phyloP scores from a whole-genome alignment of 2,113 vertebrate species.

The Vicugna pacos region DNA sequence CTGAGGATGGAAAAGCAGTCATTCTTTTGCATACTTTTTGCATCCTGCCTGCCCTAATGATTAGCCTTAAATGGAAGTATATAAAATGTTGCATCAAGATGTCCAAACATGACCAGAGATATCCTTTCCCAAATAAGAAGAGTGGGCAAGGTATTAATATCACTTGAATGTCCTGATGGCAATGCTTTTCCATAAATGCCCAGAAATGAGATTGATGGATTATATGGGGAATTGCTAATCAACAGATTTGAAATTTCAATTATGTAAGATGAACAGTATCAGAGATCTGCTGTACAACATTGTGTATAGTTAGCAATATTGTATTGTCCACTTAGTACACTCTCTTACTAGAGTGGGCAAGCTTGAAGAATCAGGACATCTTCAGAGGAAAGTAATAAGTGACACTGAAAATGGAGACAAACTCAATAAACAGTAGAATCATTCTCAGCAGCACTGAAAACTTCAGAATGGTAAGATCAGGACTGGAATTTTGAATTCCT shows the following conservation, averaged over 20 bases:
- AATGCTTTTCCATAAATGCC: not conserved
- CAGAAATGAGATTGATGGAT: not conserved
- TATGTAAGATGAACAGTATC: not conserved
- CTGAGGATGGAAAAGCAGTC: not conserved
- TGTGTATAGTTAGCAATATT: not conserved
- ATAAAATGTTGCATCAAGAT: not conserved
- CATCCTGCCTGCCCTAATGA: not conserved
- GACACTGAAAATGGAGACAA: not conserved
- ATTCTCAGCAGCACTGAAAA: not conserved
- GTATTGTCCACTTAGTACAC: not conserved
- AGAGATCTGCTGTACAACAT: not conserved
- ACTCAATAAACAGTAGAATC: not conserved
- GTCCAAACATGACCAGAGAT: not conserved
- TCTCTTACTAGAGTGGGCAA: not conserved
- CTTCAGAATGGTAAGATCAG: rapidly evolving
- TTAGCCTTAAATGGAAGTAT: not conserved
- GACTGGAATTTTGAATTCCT: not conserved
- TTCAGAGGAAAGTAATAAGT: not conserved
- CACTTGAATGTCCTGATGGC: not conserved
- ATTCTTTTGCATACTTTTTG: not conserved
- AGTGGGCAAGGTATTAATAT: not conserved
- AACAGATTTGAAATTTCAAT: not conserved
- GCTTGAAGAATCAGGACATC: not conserved
- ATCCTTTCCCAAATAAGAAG: not conserved
- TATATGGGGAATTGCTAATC: not conserved